Evolutionary conservation across 2,888 invertebrate genomes (phyloP).

Genomic region (Volucella bombylans): DNA sequence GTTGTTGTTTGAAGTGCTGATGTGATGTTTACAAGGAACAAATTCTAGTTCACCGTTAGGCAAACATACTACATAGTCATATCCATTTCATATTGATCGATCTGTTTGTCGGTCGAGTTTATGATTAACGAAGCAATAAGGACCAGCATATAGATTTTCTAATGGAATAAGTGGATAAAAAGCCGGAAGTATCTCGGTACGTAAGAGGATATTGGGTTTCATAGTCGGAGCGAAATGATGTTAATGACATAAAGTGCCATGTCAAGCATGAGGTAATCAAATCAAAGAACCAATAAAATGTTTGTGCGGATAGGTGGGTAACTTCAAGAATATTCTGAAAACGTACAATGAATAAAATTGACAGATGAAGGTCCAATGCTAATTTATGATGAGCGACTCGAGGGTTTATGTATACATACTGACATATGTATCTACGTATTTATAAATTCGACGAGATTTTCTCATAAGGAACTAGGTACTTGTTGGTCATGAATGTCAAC

Average conservation of each 20-base stretch:
- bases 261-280: neutral
- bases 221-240: constrained; percentile 13
- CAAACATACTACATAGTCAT: constrained; percentile 14
- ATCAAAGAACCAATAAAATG: too few relatives aligned
- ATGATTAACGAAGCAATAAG: constrained; percentile 50
- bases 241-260: constrained; percentile 19
- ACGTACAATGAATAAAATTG: too few relatives aligned
- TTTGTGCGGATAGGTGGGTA: too few relatives aligned
- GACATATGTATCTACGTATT: too few relatives aligned
- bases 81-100: constrained; percentile 54
- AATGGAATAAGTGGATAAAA: constrained; percentile 42
- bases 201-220: constrained; percentile 50
- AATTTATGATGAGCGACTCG: too few relatives aligned
- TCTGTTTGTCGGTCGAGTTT: constrained; percentile 36
- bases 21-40: constrained; percentile 53
- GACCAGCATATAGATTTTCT: constrained; percentile 20
- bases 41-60: constrained; percentile 55
- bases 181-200: constrained; percentile 33
- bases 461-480: too few relatives aligned
- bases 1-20: constrained; percentile 25
- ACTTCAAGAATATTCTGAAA: too few relatives aligned
- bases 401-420: too few relatives aligned
- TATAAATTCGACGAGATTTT: too few relatives aligned
- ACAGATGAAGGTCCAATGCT: too few relatives aligned
- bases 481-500: too few relatives aligned